These are phyloP conservation scores for Ia io DNA, from an alignment of 2,113 vertebrate genomes.

Conservation along the genomic window DNA sequence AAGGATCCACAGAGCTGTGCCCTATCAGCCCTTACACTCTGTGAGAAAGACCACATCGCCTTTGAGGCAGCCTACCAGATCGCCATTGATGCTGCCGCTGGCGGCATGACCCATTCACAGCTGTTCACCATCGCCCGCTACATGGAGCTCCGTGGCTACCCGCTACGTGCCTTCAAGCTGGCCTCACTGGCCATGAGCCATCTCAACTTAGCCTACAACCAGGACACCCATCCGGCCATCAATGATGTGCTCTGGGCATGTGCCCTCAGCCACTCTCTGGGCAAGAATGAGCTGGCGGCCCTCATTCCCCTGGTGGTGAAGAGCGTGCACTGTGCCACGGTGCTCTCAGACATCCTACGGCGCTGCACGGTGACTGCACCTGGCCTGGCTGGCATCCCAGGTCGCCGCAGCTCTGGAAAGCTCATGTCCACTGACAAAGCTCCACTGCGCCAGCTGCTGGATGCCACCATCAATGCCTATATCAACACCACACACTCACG, in stretches of 20 bases:
- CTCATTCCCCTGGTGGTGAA: conserved; percentile 98
- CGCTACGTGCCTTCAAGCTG: conserved; percentile 96
- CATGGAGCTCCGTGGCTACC: conserved; percentile 99
- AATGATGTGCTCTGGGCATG: conserved; percentile 99
- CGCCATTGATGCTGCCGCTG: conserved; percentile 94
- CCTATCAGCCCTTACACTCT: conserved; percentile 95
- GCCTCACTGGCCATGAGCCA: conserved; percentile 97
- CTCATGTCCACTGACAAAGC: conserved; percentile 99
- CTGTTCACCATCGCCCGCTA: conserved; percentile 98
- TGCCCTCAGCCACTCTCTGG: conserved; percentile 97
- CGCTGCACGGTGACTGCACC: conserved; percentile 98
- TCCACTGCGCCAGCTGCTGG: conserved; percentile 95
- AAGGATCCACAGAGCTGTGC: conserved; percentile 99
- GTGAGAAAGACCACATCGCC: conserved; percentile 98
- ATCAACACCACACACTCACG: conserved; percentile 99
- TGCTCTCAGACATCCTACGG: conserved; percentile 97
- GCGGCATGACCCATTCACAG: conserved; percentile 97
- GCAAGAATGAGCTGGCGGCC: conserved; percentile 98
- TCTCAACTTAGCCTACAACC: conserved; percentile 99
- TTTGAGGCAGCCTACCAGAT: conserved; percentile 99
- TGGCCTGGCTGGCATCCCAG: conserved; percentile 95
- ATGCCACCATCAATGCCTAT: conserved; percentile 97
- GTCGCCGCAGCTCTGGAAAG: conserved; percentile 96
- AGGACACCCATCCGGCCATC: conserved; percentile 98
- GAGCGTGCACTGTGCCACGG: conserved; percentile 97